Conservation (phyloP, 2,797 vertebrate genomes). For the Aselliscus stoliczkanus region DNA sequence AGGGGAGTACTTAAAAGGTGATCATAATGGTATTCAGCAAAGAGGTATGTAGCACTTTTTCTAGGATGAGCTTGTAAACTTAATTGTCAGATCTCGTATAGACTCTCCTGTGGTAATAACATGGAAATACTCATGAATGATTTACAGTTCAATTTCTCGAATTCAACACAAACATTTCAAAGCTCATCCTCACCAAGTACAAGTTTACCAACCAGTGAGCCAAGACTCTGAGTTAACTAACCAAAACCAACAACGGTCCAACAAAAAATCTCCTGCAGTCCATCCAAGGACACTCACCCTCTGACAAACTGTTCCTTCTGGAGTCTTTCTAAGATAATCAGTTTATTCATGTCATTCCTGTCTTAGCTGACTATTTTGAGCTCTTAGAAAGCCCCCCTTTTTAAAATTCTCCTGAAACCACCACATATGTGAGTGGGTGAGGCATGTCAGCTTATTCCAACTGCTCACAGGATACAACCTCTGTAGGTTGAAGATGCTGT, state of each 20-base stretch:
- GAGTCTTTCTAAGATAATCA: neutral
- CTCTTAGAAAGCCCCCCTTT: neutral
- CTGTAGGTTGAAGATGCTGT: neutral
- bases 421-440: neutral
- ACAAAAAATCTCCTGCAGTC: neutral
- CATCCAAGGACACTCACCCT: neutral
- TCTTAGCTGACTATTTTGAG: neutral
- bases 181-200: neutral
- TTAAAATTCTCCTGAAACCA: neutral
- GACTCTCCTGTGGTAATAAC: neutral
- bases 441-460: neutral
- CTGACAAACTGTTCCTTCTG: neutral
- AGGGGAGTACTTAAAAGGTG: too few relatives aligned
- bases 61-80: too few relatives aligned
- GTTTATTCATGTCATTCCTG: neutral
- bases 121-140: neutral
- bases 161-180: neutral
- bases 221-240: neutral
- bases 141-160: neutral
- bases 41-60: too few relatives aligned
- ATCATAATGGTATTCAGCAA: too few relatives aligned
- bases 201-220: neutral
- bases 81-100: neutral
- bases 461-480: neutral
- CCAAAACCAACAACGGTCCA: neutral